Evolutionary conservation across 2,888 invertebrate genomes (phyloP), one percentile per base, ranked within the genome.

Genomic region (Lypha dubia): DNA sequence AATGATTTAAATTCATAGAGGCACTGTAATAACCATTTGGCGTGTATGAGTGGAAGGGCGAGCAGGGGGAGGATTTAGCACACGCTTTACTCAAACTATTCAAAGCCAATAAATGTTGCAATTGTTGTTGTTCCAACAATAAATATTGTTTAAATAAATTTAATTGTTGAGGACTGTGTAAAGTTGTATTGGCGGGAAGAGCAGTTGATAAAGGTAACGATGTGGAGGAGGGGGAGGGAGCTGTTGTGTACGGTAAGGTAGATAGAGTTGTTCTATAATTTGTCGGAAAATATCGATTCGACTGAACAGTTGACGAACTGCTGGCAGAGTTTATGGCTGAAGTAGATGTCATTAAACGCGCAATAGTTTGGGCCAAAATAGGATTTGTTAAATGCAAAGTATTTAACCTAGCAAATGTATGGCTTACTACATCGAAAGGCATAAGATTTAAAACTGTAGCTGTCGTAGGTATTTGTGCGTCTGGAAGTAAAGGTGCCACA

Each of bases 401-500:
- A 62, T 77, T 84, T 38, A 85, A 60, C 35, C 76, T 84, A n/a
- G 76, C 46, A 63, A 85, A 83, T 13, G 84, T 83, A 17, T 86
- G 79, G 13, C 81, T 70, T 22, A 87, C n/a, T 13, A 83, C 35
- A 44, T 82, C 81, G 22, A 79, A 38, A 28, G 86, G 83, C 49
- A 85, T 62, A 35, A 84, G 56, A 70, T 85, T 77, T 44, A 85
- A 76, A 58, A 60, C 67, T 11, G 71, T 53, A 44, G 75, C 38
- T 68, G 79, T 56, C 0, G 49, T 15, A n/a, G 76, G 28, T 11
- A 63, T 41, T 28, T 76, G 53, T n/a, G 35, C 13, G 8, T 53
- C 15, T 2, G 68, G 0, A 8, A 53, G 1, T n/a, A 63, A 41
- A 13, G 58, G 32, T 11, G 63, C 38, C 0, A 44, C 44, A 35